Evolutionary conservation across 2,888 invertebrate species (phyloP).

Genomic region (Brenthis ino): DNA sequence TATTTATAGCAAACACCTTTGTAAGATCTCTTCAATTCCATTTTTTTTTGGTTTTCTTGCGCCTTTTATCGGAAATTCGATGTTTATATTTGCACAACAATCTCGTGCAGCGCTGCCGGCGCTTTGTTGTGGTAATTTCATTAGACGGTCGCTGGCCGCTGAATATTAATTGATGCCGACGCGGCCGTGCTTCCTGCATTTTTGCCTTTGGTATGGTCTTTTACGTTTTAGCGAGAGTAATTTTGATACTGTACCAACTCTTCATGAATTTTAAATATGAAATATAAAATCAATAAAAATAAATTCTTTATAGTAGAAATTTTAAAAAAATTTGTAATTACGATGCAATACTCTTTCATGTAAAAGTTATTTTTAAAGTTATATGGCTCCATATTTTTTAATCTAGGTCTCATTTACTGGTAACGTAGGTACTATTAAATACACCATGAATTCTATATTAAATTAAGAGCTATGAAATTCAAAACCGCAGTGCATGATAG

Average conservation of each 20-base stretch:
- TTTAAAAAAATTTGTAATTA: background rate
- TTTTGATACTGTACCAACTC: slow-evolving; percentile 8
- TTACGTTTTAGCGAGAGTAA: slow-evolving; percentile 22
- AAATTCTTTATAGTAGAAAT: background rate
- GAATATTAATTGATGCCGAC: slow-evolving; percentile 68
- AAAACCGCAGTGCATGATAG: slow-evolving; percentile 24
- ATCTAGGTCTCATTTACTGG: too few species aligned
- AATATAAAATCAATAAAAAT: slow-evolving; percentile 6
- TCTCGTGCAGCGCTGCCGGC: slow-evolving; percentile 55
- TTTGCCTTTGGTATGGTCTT: slow-evolving; percentile 46
- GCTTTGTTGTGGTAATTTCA: slow-evolving; percentile 80
- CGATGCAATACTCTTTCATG: background rate
- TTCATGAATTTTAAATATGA: slow-evolving; percentile 17
- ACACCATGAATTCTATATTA: background rate
- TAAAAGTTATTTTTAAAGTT: background rate
- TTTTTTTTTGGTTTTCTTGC: slow-evolving; percentile 39
- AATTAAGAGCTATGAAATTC: slow-evolving; percentile 21
- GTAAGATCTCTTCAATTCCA: slow-evolving; percentile 33
- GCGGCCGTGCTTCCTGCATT: slow-evolving; percentile 51
- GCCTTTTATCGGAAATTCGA: slow-evolving; percentile 67
- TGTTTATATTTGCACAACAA: slow-evolving; percentile 77
- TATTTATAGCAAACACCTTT: slow-evolving; percentile 34
- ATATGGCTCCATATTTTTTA: too few species aligned
- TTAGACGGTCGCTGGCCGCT: slow-evolving; percentile 66
- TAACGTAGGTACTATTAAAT: background rate